Evolutionary conservation across 2,888 invertebrate species (phyloP).

Genomic region (Scotopteryx bipunctaria): DNA sequence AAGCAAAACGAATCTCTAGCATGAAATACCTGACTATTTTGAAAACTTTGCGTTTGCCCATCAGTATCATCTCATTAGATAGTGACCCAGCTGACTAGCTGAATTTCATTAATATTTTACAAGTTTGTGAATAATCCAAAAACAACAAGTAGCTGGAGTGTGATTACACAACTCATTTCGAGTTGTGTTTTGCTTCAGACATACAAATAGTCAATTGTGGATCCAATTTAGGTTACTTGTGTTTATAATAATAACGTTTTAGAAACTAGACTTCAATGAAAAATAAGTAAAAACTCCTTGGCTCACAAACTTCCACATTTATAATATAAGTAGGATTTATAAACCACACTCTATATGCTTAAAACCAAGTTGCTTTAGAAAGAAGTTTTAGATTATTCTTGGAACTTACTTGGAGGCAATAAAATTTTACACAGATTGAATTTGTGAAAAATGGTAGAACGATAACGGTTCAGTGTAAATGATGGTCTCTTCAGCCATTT

Average conservation of each 20-base stretch:
- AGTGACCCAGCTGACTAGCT: neutral
- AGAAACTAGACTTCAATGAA: no score
- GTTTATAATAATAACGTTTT: no score
- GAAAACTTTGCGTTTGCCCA: no score
- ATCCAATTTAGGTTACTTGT: neutral
- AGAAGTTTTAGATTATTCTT: slow-evolving; percentile 9
- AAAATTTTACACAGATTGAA: slow-evolving; percentile 8
- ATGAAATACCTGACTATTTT: no score
- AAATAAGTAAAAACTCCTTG: no score
- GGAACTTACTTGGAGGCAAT: slow-evolving; percentile 1
- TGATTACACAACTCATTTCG: neutral
- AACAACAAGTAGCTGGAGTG: neutral
- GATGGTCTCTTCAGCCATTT: slow-evolving; percentile 11
- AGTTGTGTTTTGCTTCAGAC: neutral
- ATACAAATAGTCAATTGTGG: neutral
- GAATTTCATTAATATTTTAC: neutral
- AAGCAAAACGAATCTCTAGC: no score
- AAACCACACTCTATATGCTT: no score
- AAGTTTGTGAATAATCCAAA: neutral
- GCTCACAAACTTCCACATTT: no score
- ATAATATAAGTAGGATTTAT: no score
- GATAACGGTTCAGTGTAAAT: slow-evolving; percentile 7
- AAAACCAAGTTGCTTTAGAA: no score
- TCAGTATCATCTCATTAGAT: no score
- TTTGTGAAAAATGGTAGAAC: slow-evolving; percentile 16